Percentiles rank a stretch among this genome's conserved stretches.
Conservation (phyloP, 2,888 invertebrate genomes). For the Phyto melanocephala region DNA sequence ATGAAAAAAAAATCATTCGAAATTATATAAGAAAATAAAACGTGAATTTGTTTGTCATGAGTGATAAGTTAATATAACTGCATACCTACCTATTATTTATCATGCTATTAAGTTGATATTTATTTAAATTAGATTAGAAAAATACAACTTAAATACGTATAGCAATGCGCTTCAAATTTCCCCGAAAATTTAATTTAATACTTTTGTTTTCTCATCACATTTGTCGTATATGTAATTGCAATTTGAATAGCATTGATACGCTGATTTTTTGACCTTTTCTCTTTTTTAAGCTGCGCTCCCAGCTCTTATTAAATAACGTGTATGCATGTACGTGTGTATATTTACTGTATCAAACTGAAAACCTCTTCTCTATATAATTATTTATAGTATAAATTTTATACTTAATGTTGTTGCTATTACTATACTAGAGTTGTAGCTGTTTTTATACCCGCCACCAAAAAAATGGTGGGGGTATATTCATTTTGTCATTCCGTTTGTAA, state of each 20-base stretch:
- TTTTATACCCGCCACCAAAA: too few relatives aligned
- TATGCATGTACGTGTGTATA: too few relatives aligned
- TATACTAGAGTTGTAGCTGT: not conserved
- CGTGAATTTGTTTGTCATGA: too few relatives aligned
- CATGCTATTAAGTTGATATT: not conserved
- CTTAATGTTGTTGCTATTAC: not conserved
- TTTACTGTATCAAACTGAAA: not conserved
- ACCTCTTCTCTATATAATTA: not conserved
- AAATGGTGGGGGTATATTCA: too few relatives aligned
- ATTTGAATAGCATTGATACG: slow-evolving; percentile 12
- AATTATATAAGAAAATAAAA: not conserved
- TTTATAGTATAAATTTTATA: too few relatives aligned
- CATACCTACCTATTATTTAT: too few relatives aligned
- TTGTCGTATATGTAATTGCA: not conserved
- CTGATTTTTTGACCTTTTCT: slow-evolving; percentile 6
- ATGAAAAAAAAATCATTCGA: not conserved
- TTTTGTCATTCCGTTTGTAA: too few relatives aligned
- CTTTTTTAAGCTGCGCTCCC: not conserved
- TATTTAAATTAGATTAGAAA: not conserved
- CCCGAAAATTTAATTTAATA: not conserved
- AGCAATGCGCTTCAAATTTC: not conserved
- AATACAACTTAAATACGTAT: too few relatives aligned
- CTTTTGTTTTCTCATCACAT: not conserved
- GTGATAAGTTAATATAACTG: too few relatives aligned
- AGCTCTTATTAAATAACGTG: not conserved